Evolutionary conservation across 2,113 vertebrate species (phyloP), one percentile per base, ranked within the genome.

Genomic region (Caranx melampygus): DNA sequence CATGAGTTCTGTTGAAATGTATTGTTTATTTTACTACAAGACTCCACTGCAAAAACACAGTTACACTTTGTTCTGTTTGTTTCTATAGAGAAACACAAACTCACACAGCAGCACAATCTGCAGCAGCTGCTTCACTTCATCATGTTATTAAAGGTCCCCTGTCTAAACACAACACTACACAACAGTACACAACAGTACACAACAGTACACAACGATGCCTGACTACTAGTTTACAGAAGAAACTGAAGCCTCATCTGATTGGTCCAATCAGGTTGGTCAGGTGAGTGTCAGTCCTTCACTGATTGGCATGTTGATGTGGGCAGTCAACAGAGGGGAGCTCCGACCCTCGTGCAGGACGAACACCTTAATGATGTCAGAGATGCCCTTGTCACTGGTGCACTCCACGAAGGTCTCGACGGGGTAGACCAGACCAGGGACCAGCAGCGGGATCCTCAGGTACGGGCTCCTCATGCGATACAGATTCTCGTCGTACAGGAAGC

Each of bases 241-340:
- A 49, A 31, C 8, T n/a, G 60, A 31, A 31, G 59, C 1, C 15
- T 31, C 1, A 1, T 16, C 12, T 45, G 26, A 26, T 26, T 26
- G 26, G 26, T 26, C 26, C 26, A 26, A 26, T 26, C 26, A 26
- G 26, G 26, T 26, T 26, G 2, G n/a, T 96, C 93, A 97, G 83
- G 77, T 89, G 2, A 96, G 93, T 0, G 62, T 85, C 82, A 96
- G 89, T 4, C 95, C 96, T 87, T 97, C 97, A 3, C 96, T 97
- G 77, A 96, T 85, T 0, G 97, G 97, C 97, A 98, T 98, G 94
- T 96, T 97, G 93, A 98, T 96, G 75, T 97, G 96, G 2, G 96
- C 97, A 0, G 96, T 97, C 37, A 98, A 94, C 75, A 97, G 88
- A 0, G 97, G 97, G 0, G 90, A 66, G 9, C 93, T 92, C 68